Conservation (phyloP, 2,888 invertebrate genomes). For the Clistopyga incitator region DNA sequence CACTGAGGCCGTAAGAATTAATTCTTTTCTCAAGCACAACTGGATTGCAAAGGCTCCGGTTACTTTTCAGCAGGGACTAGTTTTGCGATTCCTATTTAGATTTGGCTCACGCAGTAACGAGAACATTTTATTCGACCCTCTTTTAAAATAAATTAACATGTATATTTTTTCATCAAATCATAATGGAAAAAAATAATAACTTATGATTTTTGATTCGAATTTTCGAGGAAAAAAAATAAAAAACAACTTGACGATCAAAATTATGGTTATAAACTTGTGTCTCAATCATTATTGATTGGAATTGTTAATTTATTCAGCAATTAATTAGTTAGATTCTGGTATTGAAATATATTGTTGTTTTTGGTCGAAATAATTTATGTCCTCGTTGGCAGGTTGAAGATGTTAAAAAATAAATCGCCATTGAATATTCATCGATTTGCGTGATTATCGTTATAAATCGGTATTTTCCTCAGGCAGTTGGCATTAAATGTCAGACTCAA, state of each 20-base stretch:
- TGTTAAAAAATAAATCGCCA: neutral
- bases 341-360: too few species aligned
- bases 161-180: neutral
- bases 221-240: too few species aligned
- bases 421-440: neutral
- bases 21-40: slow-evolving; percentile 1
- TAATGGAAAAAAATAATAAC: neutral
- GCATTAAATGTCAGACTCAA: slow-evolving; percentile 2
- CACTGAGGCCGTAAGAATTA: slow-evolving; percentile 10
- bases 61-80: slow-evolving; percentile 29
- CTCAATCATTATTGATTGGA: too few species aligned
- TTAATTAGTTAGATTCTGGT: too few species aligned
- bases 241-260: too few species aligned
- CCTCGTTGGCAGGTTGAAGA: neutral
- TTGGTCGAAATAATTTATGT: too few species aligned
- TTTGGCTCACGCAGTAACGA: neutral
- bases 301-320: too few species aligned
- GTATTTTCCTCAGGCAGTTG: slow-evolving; percentile 5
- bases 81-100: slow-evolving; percentile 18
- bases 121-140: neutral
- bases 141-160: neutral
- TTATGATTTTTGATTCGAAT: too few species aligned
- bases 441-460: neutral
- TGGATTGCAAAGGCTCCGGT: slow-evolving; percentile 43
- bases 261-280: too few species aligned